A percentile compares a stretch with the other conserved stretches of the same genome.
These are phyloP conservation scores for Alethe castanea DNA, from an alignment of 2,113 vertebrate genomes.

Conservation along the genomic window DNA sequence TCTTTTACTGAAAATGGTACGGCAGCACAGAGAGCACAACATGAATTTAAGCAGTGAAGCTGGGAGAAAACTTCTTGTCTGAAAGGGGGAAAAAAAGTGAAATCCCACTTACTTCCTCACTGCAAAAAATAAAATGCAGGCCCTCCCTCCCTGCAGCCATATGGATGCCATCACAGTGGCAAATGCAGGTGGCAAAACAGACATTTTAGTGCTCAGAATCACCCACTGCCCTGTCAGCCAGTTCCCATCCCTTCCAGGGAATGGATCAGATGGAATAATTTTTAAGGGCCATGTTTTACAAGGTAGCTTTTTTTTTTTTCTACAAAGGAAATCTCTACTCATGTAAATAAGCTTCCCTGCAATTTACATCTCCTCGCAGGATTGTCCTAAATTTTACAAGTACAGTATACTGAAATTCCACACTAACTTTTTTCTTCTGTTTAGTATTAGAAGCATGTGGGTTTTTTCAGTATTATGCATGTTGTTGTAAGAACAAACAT, in stretches of 20 bases:
- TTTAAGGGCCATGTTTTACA: not conserved
- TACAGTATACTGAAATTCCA: not conserved
- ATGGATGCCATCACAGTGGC: not conserved
- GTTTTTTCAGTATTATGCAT: not conserved
- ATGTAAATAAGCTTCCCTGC: not conserved
- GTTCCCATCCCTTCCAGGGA: not conserved
- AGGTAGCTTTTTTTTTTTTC: not conserved
- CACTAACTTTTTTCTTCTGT: not conserved
- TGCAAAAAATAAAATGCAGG: not conserved
- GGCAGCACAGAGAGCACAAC: conserved; percentile 48
- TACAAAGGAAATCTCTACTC: not conserved
- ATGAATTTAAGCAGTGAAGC: not conserved
- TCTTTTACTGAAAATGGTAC: conserved; percentile 39
- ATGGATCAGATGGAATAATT: not conserved
- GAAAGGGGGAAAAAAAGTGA: not conserved
- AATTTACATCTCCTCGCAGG: not conserved
- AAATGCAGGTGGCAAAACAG: not conserved
- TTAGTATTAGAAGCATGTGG: not conserved
- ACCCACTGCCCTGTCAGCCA: not conserved
- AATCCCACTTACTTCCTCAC: conserved; percentile 27
- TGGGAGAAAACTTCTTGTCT: conserved; percentile 3
- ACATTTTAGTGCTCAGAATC: not conserved
- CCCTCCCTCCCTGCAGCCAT: not conserved
- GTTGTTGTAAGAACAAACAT: not conserved
- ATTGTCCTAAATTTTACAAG: not conserved